These are phyloP conservation scores for Apogon talboti DNA, from an alignment of 2,797 vertebrate species.

Conservation along the genomic window DNA sequence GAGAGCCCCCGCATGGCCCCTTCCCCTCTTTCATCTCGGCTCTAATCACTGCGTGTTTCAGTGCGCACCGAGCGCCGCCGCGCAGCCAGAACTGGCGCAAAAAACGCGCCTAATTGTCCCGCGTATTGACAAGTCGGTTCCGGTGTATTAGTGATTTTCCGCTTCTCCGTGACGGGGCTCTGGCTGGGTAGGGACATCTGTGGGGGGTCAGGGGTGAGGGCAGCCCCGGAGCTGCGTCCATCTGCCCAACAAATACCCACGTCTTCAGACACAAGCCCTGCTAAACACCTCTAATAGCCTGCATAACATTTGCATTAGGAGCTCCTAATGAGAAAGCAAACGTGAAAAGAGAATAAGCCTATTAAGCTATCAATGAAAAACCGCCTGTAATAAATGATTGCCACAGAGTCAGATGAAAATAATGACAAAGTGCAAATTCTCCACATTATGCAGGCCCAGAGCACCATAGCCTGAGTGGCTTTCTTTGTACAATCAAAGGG, in stretches of 20 bases:
- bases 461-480: conserved; percentile 36
- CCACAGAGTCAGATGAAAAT: conserved; percentile 58
- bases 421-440: conserved; percentile 64
- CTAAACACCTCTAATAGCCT: conserved; percentile 74
- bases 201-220: conserved; percentile 87
- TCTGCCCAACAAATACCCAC: conserved; percentile 86
- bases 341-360: conserved; percentile 31
- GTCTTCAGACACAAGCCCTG: conserved; percentile 58
- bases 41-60: conserved; percentile 85
- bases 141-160: conserved; percentile 89
- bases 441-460: conserved; percentile 58
- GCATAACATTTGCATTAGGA: conserved; percentile 60
- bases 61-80: conserved; percentile 79
- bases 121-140: conserved; percentile 86
- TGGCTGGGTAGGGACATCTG: conserved; percentile 88
- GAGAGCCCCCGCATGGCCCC: conserved; percentile 68
- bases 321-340: conserved; percentile 51
- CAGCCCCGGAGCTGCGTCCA: conserved; percentile 86
- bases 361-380: conserved; percentile 63
- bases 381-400: conserved; percentile 42
- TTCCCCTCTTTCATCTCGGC: conserved; percentile 75
- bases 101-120: conserved; percentile 87
- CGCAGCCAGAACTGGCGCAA: conserved; percentile 85
- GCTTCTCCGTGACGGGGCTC: conserved; percentile 73
- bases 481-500: conserved; percentile 64